Conservation (phyloP, 2,888 invertebrate genomes). For the Xiphydria camelus region DNA sequence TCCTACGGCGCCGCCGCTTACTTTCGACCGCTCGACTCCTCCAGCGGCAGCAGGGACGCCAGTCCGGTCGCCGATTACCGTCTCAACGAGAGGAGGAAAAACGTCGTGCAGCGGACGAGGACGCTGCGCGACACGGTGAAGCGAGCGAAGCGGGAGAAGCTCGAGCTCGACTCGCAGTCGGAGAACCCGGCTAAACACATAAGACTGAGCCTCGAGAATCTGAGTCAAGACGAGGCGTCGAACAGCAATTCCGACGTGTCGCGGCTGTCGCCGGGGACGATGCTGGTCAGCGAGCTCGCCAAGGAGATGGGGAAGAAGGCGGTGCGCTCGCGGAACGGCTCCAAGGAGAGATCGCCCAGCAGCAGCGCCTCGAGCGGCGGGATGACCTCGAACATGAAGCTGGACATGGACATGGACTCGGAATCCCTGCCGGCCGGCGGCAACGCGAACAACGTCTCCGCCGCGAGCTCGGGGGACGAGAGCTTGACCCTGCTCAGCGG, state of each 20-base stretch:
- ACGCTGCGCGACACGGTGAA: conserved; percentile 30
- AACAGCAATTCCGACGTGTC: conserved; percentile 48
- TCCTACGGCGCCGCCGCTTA: conserved; percentile 48
- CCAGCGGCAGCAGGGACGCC: conserved; percentile 56
- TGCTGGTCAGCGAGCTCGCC: conserved; percentile 32
- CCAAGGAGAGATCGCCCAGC: conserved; percentile 49
- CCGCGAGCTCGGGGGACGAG: conserved; percentile 51
- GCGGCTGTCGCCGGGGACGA: conserved; percentile 40
- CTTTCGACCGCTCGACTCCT: conserved; percentile 55
- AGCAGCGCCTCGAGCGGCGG: conserved; percentile 45
- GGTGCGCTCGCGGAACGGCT: conserved; percentile 40
- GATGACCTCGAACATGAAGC: conserved; percentile 46
- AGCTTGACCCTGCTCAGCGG: conserved; percentile 44
- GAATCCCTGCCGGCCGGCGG: conserved; percentile 40
- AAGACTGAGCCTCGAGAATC: conserved; percentile 42
- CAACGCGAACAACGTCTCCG: conserved; percentile 46
- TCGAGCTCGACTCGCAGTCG: conserved; percentile 26
- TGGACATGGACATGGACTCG: conserved; percentile 49
- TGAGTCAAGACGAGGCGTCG: conserved; percentile 50
- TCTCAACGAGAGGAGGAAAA: conserved; percentile 44
- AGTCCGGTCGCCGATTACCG: conserved; percentile 58
- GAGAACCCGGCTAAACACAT: conserved; percentile 37
- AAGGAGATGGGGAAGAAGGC: conserved; percentile 32
- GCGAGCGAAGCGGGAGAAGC: conserved; percentile 30
- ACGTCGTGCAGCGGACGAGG: conserved; percentile 28